phyloP scores from a whole-genome alignment of 2,797 vertebrate genomes.

The Atherinosoma microstoma region DNA sequence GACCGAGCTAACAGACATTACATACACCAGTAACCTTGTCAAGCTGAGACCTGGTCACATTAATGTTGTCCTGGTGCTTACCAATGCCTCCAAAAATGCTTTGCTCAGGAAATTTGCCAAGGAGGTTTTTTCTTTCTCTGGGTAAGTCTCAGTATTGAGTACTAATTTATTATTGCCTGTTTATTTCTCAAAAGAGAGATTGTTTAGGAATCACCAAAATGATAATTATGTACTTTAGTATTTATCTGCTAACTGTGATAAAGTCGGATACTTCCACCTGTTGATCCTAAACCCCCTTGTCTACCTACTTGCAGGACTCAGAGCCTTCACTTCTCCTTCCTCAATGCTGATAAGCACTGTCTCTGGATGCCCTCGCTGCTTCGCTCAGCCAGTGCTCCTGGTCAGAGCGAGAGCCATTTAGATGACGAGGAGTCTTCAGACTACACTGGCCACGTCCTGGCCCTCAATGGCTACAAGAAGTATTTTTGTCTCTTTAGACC shows the following conservation, averaged over 20 bases:
- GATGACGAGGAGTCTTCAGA: constrained; percentile 79
- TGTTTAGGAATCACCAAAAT: neutral
- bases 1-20: constrained; percentile 93
- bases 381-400: constrained; percentile 80
- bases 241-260: neutral
- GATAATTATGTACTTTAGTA: neutral
- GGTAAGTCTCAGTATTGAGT: constrained; percentile 77
- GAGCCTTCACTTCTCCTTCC: constrained; percentile 95
- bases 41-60: constrained; percentile 93
- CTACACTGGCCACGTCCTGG: constrained; percentile 91
- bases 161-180: neutral
- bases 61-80: constrained; percentile 93
- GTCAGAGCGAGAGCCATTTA: constrained; percentile 59
- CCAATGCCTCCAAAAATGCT: constrained; percentile 87
- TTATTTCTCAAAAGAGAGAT: neutral
- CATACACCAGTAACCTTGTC: constrained; percentile 93
- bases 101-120: constrained; percentile 93
- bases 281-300: constrained; percentile 7
- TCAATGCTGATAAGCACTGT: constrained; percentile 92
- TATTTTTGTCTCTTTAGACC: constrained; percentile 96
- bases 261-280: neutral
- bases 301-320: constrained; percentile 82
- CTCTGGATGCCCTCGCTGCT: constrained; percentile 91
- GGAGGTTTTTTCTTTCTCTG: constrained; percentile 95
- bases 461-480: constrained; percentile 94